Conservation (phyloP, 1,140 invertebrate species). For the Pogonomyrmex barbatus region DNA sequence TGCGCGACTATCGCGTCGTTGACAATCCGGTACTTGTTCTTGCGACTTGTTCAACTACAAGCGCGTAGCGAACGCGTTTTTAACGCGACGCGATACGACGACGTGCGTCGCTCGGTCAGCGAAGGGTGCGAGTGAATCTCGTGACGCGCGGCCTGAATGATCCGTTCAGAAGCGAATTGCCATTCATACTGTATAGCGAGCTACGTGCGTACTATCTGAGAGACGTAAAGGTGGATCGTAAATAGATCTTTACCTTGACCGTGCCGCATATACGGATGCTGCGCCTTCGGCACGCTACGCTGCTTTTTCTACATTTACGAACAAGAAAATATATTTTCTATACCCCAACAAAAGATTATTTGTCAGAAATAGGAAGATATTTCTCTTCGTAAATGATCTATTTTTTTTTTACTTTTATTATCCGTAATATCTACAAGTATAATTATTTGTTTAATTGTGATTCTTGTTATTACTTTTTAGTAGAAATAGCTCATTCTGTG, state of each 20-base stretch:
- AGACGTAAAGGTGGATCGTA: conserved; percentile 73
- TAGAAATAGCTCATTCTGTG: not conserved
- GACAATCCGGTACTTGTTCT: conserved; percentile 34
- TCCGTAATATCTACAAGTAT: not conserved
- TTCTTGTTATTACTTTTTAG: conserved; percentile 27
- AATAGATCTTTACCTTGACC: conserved; percentile 75
- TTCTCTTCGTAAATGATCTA: not conserved
- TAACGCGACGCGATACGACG: not conserved
- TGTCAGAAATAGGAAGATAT: not conserved
- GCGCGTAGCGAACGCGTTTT: not conserved
- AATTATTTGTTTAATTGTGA: conserved; percentile 30
- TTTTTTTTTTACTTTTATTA: conserved; percentile 1
- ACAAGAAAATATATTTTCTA: not conserved
- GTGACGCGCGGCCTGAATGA: conserved; percentile 72
- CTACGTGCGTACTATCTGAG: conserved; percentile 73
- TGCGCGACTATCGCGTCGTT: conserved; percentile 7
- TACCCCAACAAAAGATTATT: not conserved
- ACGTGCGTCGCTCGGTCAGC: conserved; percentile 11
- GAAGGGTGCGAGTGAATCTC: conserved; percentile 48
- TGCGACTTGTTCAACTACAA: not conserved
- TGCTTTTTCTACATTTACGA: not conserved
- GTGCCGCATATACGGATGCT: conserved; percentile 38
- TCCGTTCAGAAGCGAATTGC: conserved; percentile 72
- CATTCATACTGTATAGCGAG: conserved; percentile 74
- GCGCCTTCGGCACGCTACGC: conserved; percentile 11